Conservation (phyloP, 2,113 vertebrate genomes). For the Phodopus roborovskii region DNA sequence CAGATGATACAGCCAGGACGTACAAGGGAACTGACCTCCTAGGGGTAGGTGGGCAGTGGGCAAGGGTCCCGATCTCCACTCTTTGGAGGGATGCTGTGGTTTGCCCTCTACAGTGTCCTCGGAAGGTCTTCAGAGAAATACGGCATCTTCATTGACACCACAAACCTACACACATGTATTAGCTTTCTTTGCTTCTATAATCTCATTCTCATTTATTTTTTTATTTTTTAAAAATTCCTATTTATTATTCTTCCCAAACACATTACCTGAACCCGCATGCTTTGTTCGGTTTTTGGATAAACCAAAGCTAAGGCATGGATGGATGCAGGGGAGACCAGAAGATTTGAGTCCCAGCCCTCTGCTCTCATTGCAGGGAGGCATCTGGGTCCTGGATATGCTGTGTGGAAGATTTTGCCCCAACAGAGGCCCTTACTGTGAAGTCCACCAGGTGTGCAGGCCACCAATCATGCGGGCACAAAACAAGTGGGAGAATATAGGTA, state of each 20-base stretch:
- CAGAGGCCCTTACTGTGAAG: background rate
- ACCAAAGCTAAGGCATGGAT: background rate
- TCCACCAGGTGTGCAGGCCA: background rate
- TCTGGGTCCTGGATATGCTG: background rate
- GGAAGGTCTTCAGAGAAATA: background rate
- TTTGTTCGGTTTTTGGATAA: background rate
- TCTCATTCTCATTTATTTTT: background rate
- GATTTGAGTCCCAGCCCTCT: fast-evolving
- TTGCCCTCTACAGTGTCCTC: background rate
- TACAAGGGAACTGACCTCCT: background rate
- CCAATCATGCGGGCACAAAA: fast-evolving
- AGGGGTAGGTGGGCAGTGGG: fast-evolving
- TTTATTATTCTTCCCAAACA: background rate
- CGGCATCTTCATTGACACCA: background rate
- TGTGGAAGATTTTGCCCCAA: background rate
- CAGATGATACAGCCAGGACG: background rate
- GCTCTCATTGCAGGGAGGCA: fast-evolving
- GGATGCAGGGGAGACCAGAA: background rate
- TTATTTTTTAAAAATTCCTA: background rate
- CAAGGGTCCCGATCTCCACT: background rate
- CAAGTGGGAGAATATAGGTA: background rate
- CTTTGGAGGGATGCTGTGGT: background rate
- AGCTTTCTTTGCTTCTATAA: background rate
- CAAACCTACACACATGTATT: background rate
- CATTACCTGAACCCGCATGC: background rate